Percentiles rank a stretch among this genome's conserved stretches.
These are phyloP conservation scores for Pseudorhombus dupliciocellatus DNA, from an alignment of 2,113 vertebrate genomes.

Conservation along the genomic window DNA sequence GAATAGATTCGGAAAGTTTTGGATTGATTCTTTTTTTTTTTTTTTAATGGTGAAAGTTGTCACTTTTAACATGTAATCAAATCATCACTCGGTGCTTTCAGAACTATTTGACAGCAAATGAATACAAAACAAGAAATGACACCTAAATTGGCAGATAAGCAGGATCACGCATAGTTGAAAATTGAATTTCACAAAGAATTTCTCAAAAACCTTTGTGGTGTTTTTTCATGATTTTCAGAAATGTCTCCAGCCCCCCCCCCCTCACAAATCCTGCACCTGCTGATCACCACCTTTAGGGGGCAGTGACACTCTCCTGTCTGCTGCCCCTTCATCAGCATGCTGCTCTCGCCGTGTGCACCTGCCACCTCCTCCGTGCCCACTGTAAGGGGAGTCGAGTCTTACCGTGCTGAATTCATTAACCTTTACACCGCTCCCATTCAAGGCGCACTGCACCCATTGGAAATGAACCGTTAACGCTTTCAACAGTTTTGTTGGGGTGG, in stretches of 20 bases:
- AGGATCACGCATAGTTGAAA: neutral
- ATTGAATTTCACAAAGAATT: too few species aligned
- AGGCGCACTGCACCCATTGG: constrained; percentile 47
- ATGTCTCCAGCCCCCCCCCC: neutral
- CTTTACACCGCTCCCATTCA: constrained; percentile 73
- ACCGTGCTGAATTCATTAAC: constrained; percentile 73
- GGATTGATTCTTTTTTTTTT: neutral
- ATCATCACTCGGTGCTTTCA: too few species aligned
- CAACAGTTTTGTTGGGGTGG: constrained; percentile 43
- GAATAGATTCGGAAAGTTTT: neutral
- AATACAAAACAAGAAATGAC: neutral
- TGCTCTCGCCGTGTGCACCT: constrained; percentile 13
- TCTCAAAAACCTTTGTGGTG: too few species aligned
- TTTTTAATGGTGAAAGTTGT: neutral
- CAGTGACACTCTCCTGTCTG: constrained; percentile 64
- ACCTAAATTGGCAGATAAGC: neutral
- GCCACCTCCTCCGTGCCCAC: constrained; percentile 39
- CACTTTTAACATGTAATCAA: too few species aligned
- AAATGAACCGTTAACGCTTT: constrained; percentile 44
- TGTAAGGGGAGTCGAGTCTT: constrained; percentile 65
- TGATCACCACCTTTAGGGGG: constrained; percentile 70
- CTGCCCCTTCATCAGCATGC: constrained; percentile 60
- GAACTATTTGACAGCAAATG: neutral
- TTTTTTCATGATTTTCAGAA: neutral
- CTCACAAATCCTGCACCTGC: constrained; percentile 34